Percentiles rank a stretch among this genome's conserved stretches.
Conservation (phyloP, 64 coral and sea anemone genomes). For the Catalaphyllia jardinei region DNA sequence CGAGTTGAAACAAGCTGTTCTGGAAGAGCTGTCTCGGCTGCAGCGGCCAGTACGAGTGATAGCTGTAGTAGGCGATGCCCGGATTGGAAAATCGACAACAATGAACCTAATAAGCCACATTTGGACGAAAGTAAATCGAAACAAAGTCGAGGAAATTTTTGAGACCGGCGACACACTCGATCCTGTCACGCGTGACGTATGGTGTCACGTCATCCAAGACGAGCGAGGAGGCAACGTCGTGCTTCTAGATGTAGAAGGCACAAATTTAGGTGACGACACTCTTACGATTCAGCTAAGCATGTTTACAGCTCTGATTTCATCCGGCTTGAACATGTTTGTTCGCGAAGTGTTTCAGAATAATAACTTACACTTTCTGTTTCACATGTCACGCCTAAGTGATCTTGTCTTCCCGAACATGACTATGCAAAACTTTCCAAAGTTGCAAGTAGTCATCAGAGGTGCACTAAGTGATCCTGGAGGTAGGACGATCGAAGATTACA, state of each 20-base stretch:
- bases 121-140: neutral
- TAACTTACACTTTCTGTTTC: constrained; percentile 61
- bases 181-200: constrained; percentile 56
- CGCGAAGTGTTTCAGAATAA: constrained; percentile 48
- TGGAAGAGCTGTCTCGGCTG: constrained; percentile 21
- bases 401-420: constrained; percentile 32
- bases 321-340: constrained; percentile 60
- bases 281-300: constrained; percentile 75
- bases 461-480: constrained; percentile 25
- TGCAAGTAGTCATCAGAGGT: constrained; percentile 48
- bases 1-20: neutral
- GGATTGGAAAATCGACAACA: constrained; percentile 73
- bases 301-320: constrained; percentile 72
- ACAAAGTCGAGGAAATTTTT: constrained; percentile 45
- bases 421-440: constrained; percentile 36
- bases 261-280: constrained; percentile 57
- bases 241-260: constrained; percentile 75
- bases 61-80: constrained; percentile 58
- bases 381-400: constrained; percentile 68
- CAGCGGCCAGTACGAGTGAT: constrained; percentile 60
- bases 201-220: constrained; percentile 21
- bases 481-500: constrained; percentile 42
- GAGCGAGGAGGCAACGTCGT: neutral
- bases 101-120: constrained; percentile 47
- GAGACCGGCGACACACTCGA: constrained; percentile 35